Conservation (phyloP, 2,888 invertebrate species). For the Calameuta idolon region DNA sequence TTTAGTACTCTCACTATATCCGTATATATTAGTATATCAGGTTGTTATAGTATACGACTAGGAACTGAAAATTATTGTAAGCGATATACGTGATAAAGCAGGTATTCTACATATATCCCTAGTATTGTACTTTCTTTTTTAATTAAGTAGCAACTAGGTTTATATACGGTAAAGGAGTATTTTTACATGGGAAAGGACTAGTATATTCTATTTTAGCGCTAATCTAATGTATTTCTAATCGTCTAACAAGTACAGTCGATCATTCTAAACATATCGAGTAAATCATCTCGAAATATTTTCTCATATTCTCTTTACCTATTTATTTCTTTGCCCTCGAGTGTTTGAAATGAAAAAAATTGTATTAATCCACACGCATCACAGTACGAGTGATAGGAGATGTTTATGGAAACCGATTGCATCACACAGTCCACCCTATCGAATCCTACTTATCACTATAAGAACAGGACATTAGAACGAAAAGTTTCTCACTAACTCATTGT, state of each 20-base stretch:
- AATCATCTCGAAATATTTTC: constrained; percentile 18
- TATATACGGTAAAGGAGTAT: constrained; percentile 8
- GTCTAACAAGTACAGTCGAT: constrained; percentile 10
- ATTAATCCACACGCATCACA: constrained; percentile 23
- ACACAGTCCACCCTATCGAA: neutral
- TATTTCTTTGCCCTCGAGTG: constrained; percentile 43
- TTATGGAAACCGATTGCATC: neutral
- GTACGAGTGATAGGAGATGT: neutral
- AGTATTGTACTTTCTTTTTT: neutral
- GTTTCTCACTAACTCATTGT: neutral
- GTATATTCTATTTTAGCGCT: constrained; percentile 9
- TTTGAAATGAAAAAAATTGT: constrained; percentile 37
- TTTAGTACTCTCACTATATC: neutral
- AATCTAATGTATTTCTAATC: constrained; percentile 9
- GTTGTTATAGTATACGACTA: neutral
- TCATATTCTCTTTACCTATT: constrained; percentile 43
- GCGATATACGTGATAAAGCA: neutral
- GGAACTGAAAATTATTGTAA: neutral
- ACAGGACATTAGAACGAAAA: neutral
- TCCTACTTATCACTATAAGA: neutral
- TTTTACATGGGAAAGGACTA: constrained; percentile 15
- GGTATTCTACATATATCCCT: neutral
- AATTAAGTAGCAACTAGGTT: neutral
- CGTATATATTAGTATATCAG: neutral
- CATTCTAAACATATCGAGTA: constrained; percentile 21